These are phyloP conservation scores for Ciconia stormi DNA, from an alignment of 2,113 vertebrate species.

Conservation along the genomic window DNA sequence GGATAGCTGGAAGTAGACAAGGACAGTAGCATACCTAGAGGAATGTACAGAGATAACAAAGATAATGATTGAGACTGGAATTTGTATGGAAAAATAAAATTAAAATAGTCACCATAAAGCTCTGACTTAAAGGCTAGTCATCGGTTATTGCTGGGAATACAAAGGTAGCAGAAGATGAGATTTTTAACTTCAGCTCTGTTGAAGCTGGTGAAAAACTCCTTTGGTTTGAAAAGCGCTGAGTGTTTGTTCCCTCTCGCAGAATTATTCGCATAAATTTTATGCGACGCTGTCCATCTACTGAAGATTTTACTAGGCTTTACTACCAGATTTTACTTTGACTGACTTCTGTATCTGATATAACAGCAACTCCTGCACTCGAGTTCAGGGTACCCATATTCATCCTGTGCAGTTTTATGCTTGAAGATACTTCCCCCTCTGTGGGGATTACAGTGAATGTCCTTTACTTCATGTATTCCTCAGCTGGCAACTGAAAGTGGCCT, in stretches of 20 bases:
- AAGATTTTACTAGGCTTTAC: background rate
- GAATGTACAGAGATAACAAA: background rate
- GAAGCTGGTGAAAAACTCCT: background rate
- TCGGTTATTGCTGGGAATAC: background rate
- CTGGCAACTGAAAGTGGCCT: background rate
- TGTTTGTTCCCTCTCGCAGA: background rate
- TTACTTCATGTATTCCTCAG: background rate
- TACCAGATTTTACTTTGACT: background rate
- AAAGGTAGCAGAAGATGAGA: background rate
- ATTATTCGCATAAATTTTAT: background rate
- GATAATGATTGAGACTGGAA: background rate
- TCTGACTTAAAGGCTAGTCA: background rate
- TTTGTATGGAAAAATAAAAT: background rate
- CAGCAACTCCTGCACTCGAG: background rate
- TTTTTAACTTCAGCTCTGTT: background rate
- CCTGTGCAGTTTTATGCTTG: background rate
- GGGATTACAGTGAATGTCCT: background rate
- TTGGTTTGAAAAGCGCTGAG: background rate
- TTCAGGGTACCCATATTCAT: background rate
- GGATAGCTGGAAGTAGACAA: background rate
- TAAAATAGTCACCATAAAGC: background rate
- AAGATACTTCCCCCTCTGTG: background rate
- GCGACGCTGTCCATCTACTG: background rate
- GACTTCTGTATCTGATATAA: background rate
- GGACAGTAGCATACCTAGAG: background rate